Evolutionary conservation across 37 sponge, comb jelly and placozoan species (phyloP).

Genomic region (Corticium candelabrum): DNA sequence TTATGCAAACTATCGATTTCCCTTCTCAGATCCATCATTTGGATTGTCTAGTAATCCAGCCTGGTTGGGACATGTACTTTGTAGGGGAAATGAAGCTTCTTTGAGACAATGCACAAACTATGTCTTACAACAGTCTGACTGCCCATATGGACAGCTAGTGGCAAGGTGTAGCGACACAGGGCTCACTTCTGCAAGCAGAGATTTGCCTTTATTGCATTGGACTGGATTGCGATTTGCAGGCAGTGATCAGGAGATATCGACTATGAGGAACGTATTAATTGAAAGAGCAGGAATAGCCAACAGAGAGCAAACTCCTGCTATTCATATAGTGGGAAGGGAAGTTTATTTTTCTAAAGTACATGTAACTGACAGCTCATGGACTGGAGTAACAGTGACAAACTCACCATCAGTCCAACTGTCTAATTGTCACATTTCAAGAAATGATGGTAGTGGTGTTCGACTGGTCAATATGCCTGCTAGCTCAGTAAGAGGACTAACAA

Average conservation of each 20-base stretch:
- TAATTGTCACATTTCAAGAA: neutral
- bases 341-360: neutral
- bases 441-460: neutral
- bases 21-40: too few relatives aligned
- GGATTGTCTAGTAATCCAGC: neutral
- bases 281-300: neutral
- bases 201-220: neutral
- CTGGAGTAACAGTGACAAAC: neutral
- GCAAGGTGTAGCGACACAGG: neutral
- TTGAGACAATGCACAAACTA: neutral
- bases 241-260: neutral
- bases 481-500: neutral
- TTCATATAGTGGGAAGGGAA: neutral
- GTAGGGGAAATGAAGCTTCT: neutral
- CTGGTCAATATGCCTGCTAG: neutral
- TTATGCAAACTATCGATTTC: neutral
- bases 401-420: neutral
- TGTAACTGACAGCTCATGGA: neutral
- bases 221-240: neutral
- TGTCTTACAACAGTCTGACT: neutral
- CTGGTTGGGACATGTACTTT: neutral
- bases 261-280: neutral
- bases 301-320: neutral
- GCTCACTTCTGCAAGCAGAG: neutral
- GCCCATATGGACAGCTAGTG: neutral